These are phyloP conservation scores for Myopa testacea DNA, from an alignment of 2,888 invertebrate genomes.

Conservation along the genomic window DNA sequence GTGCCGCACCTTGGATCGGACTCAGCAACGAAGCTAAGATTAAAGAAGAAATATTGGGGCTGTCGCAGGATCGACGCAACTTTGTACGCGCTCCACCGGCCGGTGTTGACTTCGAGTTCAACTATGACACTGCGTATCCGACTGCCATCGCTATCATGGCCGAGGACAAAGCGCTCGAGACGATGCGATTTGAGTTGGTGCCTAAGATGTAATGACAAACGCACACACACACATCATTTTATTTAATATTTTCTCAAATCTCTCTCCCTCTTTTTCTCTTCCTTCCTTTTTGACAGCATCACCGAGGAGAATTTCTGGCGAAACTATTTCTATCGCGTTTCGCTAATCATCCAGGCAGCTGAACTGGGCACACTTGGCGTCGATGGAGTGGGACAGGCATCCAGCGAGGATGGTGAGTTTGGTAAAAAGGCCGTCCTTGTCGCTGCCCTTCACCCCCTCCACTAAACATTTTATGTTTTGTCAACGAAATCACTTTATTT, in stretches of 20 bases:
- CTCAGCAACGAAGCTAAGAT: conserved; percentile 93
- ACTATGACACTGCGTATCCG: conserved; percentile 92
- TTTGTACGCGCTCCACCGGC: conserved; percentile 97
- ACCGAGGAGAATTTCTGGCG: conserved; percentile 99
- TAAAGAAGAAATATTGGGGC: conserved; percentile 94
- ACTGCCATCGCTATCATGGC: conserved; percentile 94
- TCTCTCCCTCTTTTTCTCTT: not conserved
- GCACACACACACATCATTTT: not conserved
- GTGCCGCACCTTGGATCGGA: conserved; percentile 92
- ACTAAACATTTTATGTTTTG: conserved; percentile 44
- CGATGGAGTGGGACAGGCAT: conserved; percentile 68
- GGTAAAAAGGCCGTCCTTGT: conserved; percentile 36
- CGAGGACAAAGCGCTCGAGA: conserved; percentile 95
- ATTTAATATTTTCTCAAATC: too few species aligned
- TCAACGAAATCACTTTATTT: conserved; percentile 16
- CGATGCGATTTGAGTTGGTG: conserved; percentile 99
- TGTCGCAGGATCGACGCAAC: conserved; percentile 97
- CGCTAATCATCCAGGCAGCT: conserved; percentile 96
- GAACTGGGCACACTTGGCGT: conserved; percentile 72
- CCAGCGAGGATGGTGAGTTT: conserved; percentile 68
- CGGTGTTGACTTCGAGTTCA: conserved; percentile 95
- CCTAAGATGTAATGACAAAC: conserved; percentile 86
- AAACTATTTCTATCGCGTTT: conserved; percentile 99
- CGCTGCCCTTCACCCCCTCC: conserved; percentile 43
- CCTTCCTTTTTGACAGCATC: conserved; percentile 73